phyloP scores from a whole-genome alignment of 2,888 invertebrate genomes.

The Ormia ochracea region DNA sequence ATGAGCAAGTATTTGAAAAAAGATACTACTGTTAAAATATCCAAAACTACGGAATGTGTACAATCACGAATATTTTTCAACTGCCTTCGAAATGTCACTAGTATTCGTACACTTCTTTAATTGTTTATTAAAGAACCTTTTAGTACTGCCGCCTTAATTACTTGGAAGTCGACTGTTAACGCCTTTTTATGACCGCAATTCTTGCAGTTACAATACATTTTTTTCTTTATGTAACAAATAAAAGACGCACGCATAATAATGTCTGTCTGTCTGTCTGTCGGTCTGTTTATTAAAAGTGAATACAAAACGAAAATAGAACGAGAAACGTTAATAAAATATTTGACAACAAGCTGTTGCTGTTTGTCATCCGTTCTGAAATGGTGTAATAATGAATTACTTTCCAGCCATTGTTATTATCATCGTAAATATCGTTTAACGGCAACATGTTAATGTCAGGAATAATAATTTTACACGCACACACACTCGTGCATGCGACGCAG shows the following conservation, averaged over 20 bases:
- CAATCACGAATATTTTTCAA: background rate
- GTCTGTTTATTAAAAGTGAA: no score
- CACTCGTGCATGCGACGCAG: background rate
- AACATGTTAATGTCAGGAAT: slow-evolving; percentile 52
- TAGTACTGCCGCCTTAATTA: slow-evolving; percentile 13
- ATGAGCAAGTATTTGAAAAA: no score
- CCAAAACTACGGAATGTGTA: background rate
- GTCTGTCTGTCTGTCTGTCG: background rate
- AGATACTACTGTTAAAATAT: no score
- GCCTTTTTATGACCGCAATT: slow-evolving; percentile 62
- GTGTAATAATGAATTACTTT: slow-evolving; percentile 30
- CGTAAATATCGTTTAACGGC: slow-evolving; percentile 24
- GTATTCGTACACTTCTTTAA: background rate
- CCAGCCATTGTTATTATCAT: slow-evolving; percentile 3
- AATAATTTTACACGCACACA: background rate
- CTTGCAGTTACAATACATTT: background rate
- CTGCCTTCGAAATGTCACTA: background rate
- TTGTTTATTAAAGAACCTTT: background rate
- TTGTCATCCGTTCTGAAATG: slow-evolving; percentile 16
- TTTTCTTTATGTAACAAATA: background rate
- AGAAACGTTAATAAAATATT: background rate
- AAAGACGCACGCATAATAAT: slow-evolving; percentile 14
- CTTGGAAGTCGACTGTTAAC: slow-evolving; percentile 52
- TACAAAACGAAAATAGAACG: background rate
- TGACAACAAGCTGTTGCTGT: slow-evolving; percentile 43